Evolutionary conservation across 2,888 invertebrate genomes (phyloP), one percentile per base, ranked within the genome.

Genomic region (Dioctria linearis): DNA sequence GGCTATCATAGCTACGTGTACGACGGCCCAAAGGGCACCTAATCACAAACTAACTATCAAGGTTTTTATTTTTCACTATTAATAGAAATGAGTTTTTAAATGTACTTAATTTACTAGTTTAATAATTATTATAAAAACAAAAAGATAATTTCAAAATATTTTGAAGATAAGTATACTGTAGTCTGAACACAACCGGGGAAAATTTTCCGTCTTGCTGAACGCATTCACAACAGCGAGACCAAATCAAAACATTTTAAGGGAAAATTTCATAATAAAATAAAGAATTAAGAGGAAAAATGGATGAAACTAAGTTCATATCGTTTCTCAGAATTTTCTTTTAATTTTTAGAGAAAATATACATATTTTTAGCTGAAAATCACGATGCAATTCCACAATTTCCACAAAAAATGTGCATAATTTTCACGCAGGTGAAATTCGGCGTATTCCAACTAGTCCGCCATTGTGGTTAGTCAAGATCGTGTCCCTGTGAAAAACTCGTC

Each of bases 381-480:
- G 11, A 5, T 67, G 42, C 42, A 54, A 66, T 40, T 57, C 5
- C 2, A 59, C 42, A 79, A 69, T 54, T 61, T 43, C 39, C 40
- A 51, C 51, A 73, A 75, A 71, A 80, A 75, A 75, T 80, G 63
- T 71, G 61, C 61, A 80, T 63, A 78, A 78, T 78, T 80, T 76
- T 51, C 61, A 63, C 54, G 61, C 69, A 59, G 46, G 66, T 79
- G 69, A 59, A 63, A 49, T 69, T n/a, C 57, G 57, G 46, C 82
- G 83, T 80, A 79, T 79, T 80, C 78, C 51, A 83, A 81, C 65
- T 83, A 82, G 83, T 83, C 86, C 87, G 87, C 87, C 88, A 88
- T 88, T 88, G 86, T 85, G 84, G 82, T 86, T 85, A 88, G 88
- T 88, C 86, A 87, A 88, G 85, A 88, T 88, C 88, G 88, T 88